A percentile compares a stretch with the other conserved stretches of the same genome.
These are phyloP conservation scores for Atta colombica DNA, from an alignment of 1,140 invertebrate species.

Conservation along the genomic window DNA sequence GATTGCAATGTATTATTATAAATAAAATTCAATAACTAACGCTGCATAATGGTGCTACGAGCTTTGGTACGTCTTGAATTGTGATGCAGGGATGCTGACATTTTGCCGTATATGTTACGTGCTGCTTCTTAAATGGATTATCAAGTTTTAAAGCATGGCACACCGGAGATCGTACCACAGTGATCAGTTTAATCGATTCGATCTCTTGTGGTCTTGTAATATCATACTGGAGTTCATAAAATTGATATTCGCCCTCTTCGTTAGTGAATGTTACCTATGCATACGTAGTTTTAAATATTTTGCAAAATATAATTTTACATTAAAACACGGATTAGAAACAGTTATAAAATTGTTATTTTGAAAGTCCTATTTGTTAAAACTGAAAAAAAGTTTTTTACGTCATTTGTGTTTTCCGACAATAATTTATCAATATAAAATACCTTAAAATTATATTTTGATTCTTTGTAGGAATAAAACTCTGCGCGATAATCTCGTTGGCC, in stretches of 20 bases:
- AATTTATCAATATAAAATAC: slow-evolving; percentile 67
- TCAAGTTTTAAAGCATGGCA: slow-evolving; percentile 69
- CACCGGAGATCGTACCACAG: slow-evolving; percentile 52
- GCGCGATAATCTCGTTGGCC: slow-evolving; percentile 68
- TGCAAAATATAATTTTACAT: background rate
- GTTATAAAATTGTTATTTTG: background rate
- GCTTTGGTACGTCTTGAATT: slow-evolving; percentile 61
- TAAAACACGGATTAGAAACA: background rate
- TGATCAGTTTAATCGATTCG: slow-evolving; percentile 71
- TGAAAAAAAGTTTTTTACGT: background rate
- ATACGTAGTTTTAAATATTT: slow-evolving; percentile 3
- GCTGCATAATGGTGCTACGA: slow-evolving; percentile 51
- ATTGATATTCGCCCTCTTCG: slow-evolving; percentile 71
- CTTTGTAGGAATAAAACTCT: slow-evolving; percentile 72
- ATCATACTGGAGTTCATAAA: slow-evolving; percentile 76
- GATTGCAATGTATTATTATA: background rate
- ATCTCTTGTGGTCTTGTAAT: slow-evolving; percentile 72
- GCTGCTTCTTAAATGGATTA: slow-evolving; percentile 70
- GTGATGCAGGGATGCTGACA: slow-evolving; percentile 66
- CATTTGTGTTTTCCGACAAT: background rate
- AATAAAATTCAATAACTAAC: slow-evolving; percentile 52
- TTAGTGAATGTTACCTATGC: slow-evolving; percentile 75
- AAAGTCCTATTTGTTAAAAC: background rate
- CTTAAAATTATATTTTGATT: slow-evolving; percentile 68
- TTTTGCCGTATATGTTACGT: slow-evolving; percentile 56